These are phyloP conservation scores for Cremastinae sp. DNA, from an alignment of 2,888 invertebrate species.

Conservation along the genomic window DNA sequence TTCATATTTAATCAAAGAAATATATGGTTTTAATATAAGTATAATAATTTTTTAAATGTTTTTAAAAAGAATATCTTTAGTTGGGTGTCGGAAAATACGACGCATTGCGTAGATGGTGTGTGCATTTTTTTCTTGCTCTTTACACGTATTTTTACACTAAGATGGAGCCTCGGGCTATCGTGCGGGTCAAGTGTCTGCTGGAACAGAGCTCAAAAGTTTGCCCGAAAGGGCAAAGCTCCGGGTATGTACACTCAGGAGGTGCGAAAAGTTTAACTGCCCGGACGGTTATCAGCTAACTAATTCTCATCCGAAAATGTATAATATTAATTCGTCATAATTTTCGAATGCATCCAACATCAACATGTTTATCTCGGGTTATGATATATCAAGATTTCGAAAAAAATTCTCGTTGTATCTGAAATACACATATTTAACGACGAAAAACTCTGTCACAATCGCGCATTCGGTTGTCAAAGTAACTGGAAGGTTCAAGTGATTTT, in stretches of 20 bases:
- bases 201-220: slow-evolving; percentile 46
- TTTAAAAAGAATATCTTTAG: too few relatives aligned
- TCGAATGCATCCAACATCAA: neutral
- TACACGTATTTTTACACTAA: neutral
- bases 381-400: neutral
- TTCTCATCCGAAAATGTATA: slow-evolving; percentile 26
- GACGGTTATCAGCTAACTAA: slow-evolving; percentile 20
- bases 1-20: too few relatives aligned
- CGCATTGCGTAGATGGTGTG: neutral
- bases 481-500: slow-evolving; percentile 44
- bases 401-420: neutral
- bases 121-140: neutral
- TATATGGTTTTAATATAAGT: too few relatives aligned
- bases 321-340: neutral
- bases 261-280: slow-evolving; percentile 9
- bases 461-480: neutral
- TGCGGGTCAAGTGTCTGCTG: slow-evolving; percentile 47
- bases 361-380: neutral
- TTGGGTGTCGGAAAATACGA: too few relatives aligned
- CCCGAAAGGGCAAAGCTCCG: slow-evolving; percentile 33
- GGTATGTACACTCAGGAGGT: slow-evolving; percentile 14
- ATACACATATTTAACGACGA: too few relatives aligned
- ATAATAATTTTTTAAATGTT: neutral
- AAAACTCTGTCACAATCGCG: too few relatives aligned
- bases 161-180: slow-evolving; percentile 31